Percentiles rank a stretch among this genome's conserved stretches.
These are phyloP conservation scores for Regulus satrapa DNA, from an alignment of 2,113 vertebrate genomes.

Conservation along the genomic window DNA sequence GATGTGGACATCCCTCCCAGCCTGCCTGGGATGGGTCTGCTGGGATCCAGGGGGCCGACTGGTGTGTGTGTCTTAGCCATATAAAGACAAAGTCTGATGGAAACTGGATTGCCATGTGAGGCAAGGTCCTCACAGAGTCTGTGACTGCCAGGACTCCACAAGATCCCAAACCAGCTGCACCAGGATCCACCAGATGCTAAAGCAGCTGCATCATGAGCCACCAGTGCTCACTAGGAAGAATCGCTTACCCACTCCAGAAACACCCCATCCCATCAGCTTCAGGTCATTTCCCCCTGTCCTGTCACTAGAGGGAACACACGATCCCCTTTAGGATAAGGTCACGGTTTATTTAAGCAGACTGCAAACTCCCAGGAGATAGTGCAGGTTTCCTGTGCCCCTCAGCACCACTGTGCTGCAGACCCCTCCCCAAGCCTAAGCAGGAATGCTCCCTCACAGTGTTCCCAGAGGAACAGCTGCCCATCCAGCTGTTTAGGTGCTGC, in stretches of 20 bases:
- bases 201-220: neutral
- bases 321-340: neutral
- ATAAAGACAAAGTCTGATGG: neutral
- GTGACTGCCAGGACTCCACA: neutral
- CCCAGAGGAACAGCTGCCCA: neutral
- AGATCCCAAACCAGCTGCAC: neutral
- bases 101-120: rapidly evolving
- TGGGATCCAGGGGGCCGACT: rapidly evolving
- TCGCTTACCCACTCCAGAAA: rapidly evolving
- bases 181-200: neutral
- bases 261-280: neutral
- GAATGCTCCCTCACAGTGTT: neutral
- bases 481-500: neutral
- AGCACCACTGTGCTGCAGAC: neutral
- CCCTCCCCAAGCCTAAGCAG: neutral
- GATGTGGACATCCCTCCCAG: neutral
- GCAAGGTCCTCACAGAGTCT: neutral
- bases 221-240: neutral
- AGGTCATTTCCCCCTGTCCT: neutral
- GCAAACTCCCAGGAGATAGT: neutral
- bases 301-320: neutral
- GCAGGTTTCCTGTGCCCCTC: neutral
- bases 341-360: neutral
- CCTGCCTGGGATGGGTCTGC: neutral
- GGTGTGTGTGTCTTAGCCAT: rapidly evolving